Base-by-base conservation (phyloP, 2,888 invertebrate species). In the Diloba caeruleocephala region DNA sequence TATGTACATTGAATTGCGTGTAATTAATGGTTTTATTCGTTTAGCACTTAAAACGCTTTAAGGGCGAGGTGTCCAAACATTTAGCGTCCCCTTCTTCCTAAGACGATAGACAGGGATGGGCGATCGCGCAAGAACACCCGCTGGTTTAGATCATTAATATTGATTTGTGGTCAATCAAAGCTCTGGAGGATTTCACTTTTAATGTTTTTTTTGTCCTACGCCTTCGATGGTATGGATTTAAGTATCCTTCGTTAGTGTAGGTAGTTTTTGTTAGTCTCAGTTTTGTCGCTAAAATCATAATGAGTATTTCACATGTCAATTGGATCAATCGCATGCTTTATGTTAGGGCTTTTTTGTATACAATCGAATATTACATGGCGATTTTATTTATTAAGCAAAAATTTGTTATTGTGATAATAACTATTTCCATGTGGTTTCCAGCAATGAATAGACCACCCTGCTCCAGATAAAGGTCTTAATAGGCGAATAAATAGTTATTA, bases 131-230 rank as follows among this genome's bases (percentile, higher is more conserved):
- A 82, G 90, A 83, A 88, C 93, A 82, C 93, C 91, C 90, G 92
- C 91, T 92, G 92, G 72, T 68, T 87, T 74, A 79, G 85, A 92
- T 93, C 94, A 94, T 94, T 94, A 94, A 94, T 94, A 93, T 93
- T 94, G 93, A 94, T 94, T 94, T 94, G 93, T 93, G 93, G 94
- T 93, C 93, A 94, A 94, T 94, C 93, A 93, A 89, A 91, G 89
- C 84, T 83, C 83, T 86, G 74, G 85, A 89, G 92, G 89, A 91
- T 93, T 92, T 92, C 87, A 90, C 90, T 92, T 92, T 92, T 91
- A 90, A 89, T 90, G 84, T 87, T 87, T 89, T 89, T 90, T 90
- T 89, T 86, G 80, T 84, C 76, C 76, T 76, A 72, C 59, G 45
- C 57, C 46, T 53, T 49, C 29, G 44, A 29, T 49, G 59, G 56